Conservation (phyloP, 2,888 invertebrate species). For the Capitulum mitella region DNA sequence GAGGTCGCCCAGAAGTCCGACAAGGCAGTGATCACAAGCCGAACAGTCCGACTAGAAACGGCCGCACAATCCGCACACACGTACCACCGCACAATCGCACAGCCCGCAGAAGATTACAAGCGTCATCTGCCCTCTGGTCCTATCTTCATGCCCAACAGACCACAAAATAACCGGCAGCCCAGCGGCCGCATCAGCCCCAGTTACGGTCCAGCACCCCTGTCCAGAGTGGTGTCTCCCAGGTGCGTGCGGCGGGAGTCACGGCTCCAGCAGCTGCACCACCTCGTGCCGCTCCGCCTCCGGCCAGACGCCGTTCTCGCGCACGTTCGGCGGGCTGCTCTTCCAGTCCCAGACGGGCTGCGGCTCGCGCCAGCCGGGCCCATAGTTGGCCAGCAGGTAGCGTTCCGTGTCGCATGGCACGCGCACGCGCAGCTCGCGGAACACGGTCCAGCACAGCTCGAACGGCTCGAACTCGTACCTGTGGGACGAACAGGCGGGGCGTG, state of each 20-base stretch:
- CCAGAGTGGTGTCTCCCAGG: too few relatives aligned
- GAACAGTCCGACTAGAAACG: too few relatives aligned
- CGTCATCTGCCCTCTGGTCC: too few relatives aligned
- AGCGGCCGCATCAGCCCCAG: too few relatives aligned
- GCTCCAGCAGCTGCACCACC: conserved; percentile 42
- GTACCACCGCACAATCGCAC: too few relatives aligned
- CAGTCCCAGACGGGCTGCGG: conserved; percentile 51
- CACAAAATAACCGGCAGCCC: too few relatives aligned
- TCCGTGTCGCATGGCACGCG: conserved; percentile 50
- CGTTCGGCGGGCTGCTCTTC: conserved; percentile 51
- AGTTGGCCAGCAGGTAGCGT: conserved; percentile 49
- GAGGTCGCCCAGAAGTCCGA: too few relatives aligned
- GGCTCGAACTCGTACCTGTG: conserved; percentile 49
- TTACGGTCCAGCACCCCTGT: too few relatives aligned
- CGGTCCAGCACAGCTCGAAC: conserved; percentile 51
- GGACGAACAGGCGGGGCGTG: conserved; percentile 26
- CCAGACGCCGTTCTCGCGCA: conserved; percentile 49
- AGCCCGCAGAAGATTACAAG: too few relatives aligned
- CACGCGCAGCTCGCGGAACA: conserved; percentile 48
- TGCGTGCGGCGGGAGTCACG: neutral
- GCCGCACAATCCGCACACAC: too few relatives aligned
- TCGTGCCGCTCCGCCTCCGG: conserved; percentile 44
- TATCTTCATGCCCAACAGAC: too few relatives aligned
- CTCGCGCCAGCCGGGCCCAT: conserved; percentile 48
- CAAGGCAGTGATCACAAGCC: too few relatives aligned